Percentiles rank a stretch among this genome's conserved stretches.
These are phyloP conservation scores for Sinelater perroti DNA, from an alignment of 2,888 invertebrate species.

Conservation along the genomic window DNA sequence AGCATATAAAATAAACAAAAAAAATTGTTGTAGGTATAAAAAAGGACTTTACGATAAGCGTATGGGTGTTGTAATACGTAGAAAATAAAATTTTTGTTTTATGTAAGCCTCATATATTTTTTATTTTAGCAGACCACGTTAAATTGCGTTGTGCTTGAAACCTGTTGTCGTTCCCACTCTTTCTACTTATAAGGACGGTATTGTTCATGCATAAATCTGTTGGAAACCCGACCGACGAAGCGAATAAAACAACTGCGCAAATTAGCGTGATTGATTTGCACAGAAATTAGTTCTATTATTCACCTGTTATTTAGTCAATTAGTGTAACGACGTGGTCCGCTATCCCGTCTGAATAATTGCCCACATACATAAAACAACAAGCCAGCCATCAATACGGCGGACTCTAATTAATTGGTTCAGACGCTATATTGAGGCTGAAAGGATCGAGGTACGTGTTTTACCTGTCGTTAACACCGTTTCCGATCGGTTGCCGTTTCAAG, in stretches of 20 bases:
- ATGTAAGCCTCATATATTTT: no score
- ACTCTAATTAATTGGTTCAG: constrained; percentile 9
- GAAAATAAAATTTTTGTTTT: no score
- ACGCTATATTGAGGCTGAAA: background rate
- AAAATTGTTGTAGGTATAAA: no score
- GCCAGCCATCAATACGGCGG: constrained; percentile 6
- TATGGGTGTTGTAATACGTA: no score
- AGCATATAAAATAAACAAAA: no score
- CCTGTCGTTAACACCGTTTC: no score
- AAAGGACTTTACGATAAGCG: no score
- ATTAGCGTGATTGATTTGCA: constrained; percentile 12
- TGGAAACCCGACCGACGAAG: background rate
- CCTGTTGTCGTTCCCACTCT: no score
- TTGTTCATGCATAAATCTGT: constrained; percentile 3
- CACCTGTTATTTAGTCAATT: constrained; percentile 18
- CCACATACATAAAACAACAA: constrained; percentile 11
- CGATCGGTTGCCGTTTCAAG: no score
- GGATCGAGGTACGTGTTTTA: no score
- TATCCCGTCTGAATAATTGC: constrained; percentile 13
- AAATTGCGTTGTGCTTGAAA: no score
- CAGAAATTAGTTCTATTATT: constrained; percentile 16
- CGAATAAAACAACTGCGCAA: constrained; percentile 7
- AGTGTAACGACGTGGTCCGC: constrained; percentile 18
- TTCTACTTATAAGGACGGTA: background rate
- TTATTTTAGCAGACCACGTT: no score